Evolutionary conservation across 1,140 invertebrate genomes (phyloP).

Genomic region (Kradibia gibbosae): DNA sequence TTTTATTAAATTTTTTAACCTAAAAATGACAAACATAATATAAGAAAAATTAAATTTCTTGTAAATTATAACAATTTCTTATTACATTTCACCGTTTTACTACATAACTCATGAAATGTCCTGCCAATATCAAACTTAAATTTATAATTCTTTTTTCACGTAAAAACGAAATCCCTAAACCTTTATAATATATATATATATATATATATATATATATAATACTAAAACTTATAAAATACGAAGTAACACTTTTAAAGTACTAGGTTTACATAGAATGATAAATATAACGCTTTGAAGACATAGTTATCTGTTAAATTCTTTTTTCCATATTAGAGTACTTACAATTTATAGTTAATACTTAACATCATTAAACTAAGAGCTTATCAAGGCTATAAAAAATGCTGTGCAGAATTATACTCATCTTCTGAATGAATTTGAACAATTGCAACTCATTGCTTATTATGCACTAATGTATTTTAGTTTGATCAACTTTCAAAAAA

Average conservation of each 20-base stretch:
- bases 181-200: not conserved
- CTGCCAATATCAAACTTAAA: not conserved
- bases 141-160: not conserved
- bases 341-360: not conserved
- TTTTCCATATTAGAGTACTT: not conserved
- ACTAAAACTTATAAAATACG: conserved; percentile 3
- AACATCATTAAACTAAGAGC: not conserved
- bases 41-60: not conserved
- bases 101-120: not conserved
- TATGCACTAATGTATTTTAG: too few relatives aligned
- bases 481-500: too few relatives aligned
- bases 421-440: too few relatives aligned
- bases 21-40: not conserved
- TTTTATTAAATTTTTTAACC: conserved; percentile 5
- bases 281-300: not conserved
- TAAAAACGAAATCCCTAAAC: not conserved
- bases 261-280: not conserved
- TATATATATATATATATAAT: too few relatives aligned
- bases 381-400: not conserved
- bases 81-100: not conserved
- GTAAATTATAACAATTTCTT: not conserved
- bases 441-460: too few relatives aligned
- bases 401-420: not conserved
- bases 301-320: not conserved
- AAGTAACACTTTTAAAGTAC: not conserved